phyloP scores from a whole-genome alignment of 2,113 vertebrate species.

The Hippocampus guttulatus region DNA sequence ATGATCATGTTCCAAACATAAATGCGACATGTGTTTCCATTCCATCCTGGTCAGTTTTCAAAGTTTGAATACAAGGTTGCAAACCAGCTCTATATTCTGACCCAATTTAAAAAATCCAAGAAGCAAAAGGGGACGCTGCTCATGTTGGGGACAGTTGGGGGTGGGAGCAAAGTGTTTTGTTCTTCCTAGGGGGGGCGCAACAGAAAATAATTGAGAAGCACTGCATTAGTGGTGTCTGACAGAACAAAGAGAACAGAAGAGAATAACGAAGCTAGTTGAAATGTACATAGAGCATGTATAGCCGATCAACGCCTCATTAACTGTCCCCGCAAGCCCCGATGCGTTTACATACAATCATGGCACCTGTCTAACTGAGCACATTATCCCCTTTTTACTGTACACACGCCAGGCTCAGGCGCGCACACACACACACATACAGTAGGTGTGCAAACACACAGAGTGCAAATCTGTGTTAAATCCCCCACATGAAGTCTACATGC shows the following conservation, averaged over 20 bases:
- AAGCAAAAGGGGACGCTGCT: conserved; percentile 17
- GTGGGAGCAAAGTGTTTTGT: no score
- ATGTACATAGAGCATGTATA: conserved; percentile 23
- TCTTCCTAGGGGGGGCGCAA: no score
- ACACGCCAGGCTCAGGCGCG: not conserved
- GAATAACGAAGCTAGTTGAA: conserved; percentile 31
- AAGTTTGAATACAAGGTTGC: not conserved
- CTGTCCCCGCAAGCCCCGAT: conserved; percentile 27
- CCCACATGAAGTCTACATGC: not conserved
- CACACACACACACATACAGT: not conserved
- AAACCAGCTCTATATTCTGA: conserved; percentile 18
- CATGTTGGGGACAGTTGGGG: not conserved
- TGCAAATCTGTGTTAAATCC: conserved; percentile 2
- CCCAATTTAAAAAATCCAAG: conserved; percentile 29
- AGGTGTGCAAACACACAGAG: not conserved
- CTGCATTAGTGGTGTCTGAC: conserved; percentile 9
- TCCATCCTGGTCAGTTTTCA: not conserved
- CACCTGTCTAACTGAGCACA: conserved; percentile 19
- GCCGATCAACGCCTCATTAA: conserved; percentile 59
- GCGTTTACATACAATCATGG: conserved; percentile 34
- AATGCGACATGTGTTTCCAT: no score
- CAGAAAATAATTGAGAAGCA: not conserved
- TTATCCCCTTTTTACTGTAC: conserved; percentile 1
- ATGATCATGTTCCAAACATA: no score
- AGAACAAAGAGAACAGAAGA: conserved; percentile 14